A percentile compares a stretch with the other conserved stretches of the same genome.
Evolutionary conservation across 1,140 invertebrate species (phyloP).

Genomic region (Subanguina moxae): DNA sequence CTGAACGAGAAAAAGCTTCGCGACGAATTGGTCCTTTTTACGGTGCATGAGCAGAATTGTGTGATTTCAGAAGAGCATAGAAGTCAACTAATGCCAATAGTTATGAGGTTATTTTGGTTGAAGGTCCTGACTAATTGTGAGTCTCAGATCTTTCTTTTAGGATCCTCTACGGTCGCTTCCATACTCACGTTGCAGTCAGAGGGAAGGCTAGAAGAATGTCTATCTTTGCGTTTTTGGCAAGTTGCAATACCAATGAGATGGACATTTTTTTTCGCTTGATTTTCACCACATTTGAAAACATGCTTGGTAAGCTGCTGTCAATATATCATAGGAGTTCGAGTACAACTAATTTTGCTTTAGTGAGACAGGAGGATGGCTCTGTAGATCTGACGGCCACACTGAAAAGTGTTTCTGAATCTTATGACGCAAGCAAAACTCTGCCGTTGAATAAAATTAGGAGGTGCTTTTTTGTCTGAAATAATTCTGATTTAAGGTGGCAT

Average conservation of each 20-base stretch:
- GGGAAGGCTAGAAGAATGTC: conserved; percentile 18
- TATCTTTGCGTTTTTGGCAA: conserved; percentile 15
- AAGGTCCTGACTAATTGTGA: neutral
- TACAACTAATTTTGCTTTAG: neutral
- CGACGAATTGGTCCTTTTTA: conserved; percentile 17
- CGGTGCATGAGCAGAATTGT: conserved; percentile 19
- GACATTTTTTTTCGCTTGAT: conserved; percentile 12
- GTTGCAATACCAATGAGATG: conserved; percentile 14
- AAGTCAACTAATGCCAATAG: conserved; percentile 8
- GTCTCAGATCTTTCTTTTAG: conserved; percentile 7
- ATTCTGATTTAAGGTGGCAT: neutral
- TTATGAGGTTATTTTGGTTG: conserved; percentile 15
- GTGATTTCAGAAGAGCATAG: conserved; percentile 14
- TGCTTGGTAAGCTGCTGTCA: conserved; percentile 6
- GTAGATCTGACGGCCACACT: neutral
- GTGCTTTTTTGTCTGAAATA: neutral
- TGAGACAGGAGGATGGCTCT: neutral
- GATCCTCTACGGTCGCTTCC: conserved; percentile 18
- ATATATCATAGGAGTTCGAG: conserved; percentile 9
- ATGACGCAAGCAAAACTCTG: conserved; percentile 12
- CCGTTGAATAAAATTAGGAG: conserved; percentile 18
- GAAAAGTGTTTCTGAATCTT: neutral
- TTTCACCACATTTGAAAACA: neutral
- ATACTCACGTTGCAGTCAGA: conserved; percentile 12
- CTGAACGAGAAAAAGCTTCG: conserved; percentile 15